Evolutionary conservation across 2,888 invertebrate species (phyloP).

Genomic region (Diplolepis rosae): DNA sequence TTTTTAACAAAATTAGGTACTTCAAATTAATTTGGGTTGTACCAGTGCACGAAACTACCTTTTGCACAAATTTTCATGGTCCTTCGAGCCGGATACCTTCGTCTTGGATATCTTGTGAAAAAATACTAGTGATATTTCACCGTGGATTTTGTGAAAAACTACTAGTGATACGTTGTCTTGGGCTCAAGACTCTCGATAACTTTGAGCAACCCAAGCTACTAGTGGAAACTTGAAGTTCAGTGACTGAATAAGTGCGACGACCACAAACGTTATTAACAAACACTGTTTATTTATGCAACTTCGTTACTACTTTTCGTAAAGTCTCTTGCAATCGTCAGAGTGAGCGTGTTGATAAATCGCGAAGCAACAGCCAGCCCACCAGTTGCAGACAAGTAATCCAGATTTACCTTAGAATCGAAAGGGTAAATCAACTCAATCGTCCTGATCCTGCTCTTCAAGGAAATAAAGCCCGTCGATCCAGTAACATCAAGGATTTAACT

Average conservation of each 20-base stretch:
- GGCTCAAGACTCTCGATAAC: background rate
- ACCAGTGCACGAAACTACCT: too few relatives aligned
- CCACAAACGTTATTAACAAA: background rate
- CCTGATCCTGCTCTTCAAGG: background rate
- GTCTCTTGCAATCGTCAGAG: background rate
- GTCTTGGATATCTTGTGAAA: too few relatives aligned
- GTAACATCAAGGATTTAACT: too few relatives aligned
- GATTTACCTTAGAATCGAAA: background rate
- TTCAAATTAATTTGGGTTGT: too few relatives aligned
- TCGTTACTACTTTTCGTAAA: background rate
- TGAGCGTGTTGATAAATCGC: background rate
- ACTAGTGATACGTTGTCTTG: background rate
- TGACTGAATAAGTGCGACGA: background rate
- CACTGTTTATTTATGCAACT: background rate
- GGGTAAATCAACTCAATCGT: background rate
- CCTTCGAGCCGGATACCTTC: constrained; percentile 9
- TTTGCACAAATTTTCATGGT: too few relatives aligned
- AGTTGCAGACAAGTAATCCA: too few relatives aligned
- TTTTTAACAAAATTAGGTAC: too few relatives aligned
- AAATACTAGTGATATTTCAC: too few relatives aligned
- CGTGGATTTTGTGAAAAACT: background rate
- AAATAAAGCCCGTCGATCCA: too few relatives aligned
- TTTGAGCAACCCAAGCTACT: background rate
- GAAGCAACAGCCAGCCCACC: too few relatives aligned
- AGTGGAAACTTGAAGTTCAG: background rate